Percentiles rank a stretch among this genome's conserved stretches.
Evolutionary conservation across 1,140 invertebrate species (phyloP).

Genomic region (Calephelis nemesis): DNA sequence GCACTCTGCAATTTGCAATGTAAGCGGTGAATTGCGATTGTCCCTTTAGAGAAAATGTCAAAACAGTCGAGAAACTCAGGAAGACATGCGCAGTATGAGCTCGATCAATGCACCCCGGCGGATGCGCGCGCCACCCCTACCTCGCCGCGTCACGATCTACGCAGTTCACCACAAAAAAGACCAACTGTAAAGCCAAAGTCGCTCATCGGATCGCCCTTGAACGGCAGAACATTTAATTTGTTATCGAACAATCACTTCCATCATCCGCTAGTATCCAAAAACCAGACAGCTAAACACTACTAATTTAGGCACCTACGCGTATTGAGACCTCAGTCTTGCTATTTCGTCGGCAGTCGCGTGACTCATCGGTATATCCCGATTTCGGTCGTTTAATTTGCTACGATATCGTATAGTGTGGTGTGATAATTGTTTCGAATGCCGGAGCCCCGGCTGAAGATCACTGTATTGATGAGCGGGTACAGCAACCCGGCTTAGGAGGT

Average conservation of each 20-base stretch:
- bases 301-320: conserved; percentile 57
- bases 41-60: conserved; percentile 55
- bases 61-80: conserved; percentile 58
- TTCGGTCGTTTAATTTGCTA: conserved; percentile 46
- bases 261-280: conserved; percentile 36
- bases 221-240: conserved; percentile 40
- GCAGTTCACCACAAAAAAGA: conserved; percentile 71
- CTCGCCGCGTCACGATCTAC: conserved; percentile 54
- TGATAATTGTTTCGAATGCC: conserved; percentile 58
- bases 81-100: conserved; percentile 62
- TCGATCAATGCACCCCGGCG: conserved; percentile 68
- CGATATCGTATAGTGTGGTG: conserved; percentile 42
- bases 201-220: conserved; percentile 57
- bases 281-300: conserved; percentile 35
- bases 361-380: conserved; percentile 69
- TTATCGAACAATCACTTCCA: conserved; percentile 41
- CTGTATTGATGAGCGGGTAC: conserved; percentile 51
- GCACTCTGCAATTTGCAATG: conserved; percentile 29
- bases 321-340: conserved; percentile 34
- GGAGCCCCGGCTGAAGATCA: conserved; percentile 47
- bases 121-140: conserved; percentile 68
- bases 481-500: conserved; percentile 53
- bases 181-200: conserved; percentile 50
- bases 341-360: conserved; percentile 52
- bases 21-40: conserved; percentile 36